These are phyloP conservation scores for Pantherophis guttatus DNA, from an alignment of 2,113 vertebrate species.

Conservation along the genomic window DNA sequence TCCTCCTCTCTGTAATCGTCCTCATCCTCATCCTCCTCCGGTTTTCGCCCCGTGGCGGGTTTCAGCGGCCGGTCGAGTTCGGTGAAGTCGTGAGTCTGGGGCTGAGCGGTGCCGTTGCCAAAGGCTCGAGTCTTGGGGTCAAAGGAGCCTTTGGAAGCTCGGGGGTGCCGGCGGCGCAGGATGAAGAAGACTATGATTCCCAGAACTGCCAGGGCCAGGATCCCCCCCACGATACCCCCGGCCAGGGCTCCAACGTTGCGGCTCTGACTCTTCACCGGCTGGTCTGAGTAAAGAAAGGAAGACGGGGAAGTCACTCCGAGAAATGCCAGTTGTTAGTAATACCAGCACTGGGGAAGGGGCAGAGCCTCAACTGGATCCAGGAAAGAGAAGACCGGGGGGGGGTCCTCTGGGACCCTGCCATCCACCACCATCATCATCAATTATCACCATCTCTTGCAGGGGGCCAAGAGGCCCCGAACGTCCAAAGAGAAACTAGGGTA, in stretches of 20 bases:
- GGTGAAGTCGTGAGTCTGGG: constrained; percentile 65
- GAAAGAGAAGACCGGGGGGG: background rate
- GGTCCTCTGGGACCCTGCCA: background rate
- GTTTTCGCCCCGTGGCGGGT: background rate
- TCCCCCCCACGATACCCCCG: constrained; percentile 81
- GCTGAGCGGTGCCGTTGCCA: constrained; percentile 63
- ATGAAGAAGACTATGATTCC: constrained; percentile 68
- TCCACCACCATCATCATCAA: too few species aligned
- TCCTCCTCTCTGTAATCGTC: constrained; percentile 68
- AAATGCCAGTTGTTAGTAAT: background rate
- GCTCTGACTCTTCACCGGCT: constrained; percentile 65
- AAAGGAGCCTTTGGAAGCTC: constrained; percentile 64
- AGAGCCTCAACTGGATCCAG: background rate
- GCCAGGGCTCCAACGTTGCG: constrained; percentile 77
- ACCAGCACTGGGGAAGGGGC: constrained; percentile 36
- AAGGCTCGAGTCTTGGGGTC: constrained; percentile 81
- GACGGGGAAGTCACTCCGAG: constrained; percentile 25
- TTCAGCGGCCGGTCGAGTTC: constrained; percentile 44
- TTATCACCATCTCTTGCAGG: background rate
- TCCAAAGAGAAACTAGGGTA: background rate
- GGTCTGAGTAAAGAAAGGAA: constrained; percentile 73
- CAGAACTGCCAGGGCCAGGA: constrained; percentile 81
- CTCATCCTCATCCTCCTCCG: constrained; percentile 37
- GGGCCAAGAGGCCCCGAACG: background rate
- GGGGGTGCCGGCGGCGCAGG: constrained; percentile 52